A percentile compares a stretch with the other conserved stretches of the same genome.
These are phyloP conservation scores for Macropus fuliginosus DNA, from an alignment of 2,797 vertebrate genomes.

Conservation along the genomic window DNA sequence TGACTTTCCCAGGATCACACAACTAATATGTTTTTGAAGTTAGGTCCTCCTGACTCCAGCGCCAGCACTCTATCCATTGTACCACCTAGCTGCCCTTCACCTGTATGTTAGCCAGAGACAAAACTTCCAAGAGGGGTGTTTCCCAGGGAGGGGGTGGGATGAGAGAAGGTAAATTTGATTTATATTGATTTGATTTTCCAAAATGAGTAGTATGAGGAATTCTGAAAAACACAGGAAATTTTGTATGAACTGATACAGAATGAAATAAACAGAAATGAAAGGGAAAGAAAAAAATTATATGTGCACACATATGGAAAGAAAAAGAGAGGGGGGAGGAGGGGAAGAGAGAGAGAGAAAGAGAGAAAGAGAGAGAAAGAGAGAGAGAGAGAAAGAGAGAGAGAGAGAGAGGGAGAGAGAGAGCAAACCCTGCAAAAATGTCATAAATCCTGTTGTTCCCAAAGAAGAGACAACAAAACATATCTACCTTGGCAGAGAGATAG, in stretches of 20 bases:
- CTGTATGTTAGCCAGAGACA: neutral
- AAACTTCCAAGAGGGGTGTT: neutral
- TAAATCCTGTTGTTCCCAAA: neutral
- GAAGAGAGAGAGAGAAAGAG: neutral
- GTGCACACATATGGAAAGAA: neutral
- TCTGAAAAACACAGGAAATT: neutral
- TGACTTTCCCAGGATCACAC: constrained; percentile 30
- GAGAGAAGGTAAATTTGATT: neutral
- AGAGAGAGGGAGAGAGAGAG: neutral
- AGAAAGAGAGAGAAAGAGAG: neutral
- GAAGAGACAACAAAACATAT: neutral
- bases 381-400: neutral
- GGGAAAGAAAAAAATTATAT: neutral
- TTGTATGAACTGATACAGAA: neutral
- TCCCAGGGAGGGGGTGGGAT: neutral
- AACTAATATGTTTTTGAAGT: neutral
- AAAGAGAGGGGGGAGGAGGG: rapidly evolving
- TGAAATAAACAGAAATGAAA: neutral
- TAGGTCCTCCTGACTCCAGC: neutral
- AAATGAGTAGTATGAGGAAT: neutral
- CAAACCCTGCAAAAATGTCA: neutral
- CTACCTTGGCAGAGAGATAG: neutral
- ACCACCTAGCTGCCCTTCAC: neutral
- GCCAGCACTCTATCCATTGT: neutral
- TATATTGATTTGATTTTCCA: neutral